These are phyloP conservation scores for Rhagoletis pomonella DNA, from an alignment of 1,140 invertebrate species.

Conservation along the genomic window DNA sequence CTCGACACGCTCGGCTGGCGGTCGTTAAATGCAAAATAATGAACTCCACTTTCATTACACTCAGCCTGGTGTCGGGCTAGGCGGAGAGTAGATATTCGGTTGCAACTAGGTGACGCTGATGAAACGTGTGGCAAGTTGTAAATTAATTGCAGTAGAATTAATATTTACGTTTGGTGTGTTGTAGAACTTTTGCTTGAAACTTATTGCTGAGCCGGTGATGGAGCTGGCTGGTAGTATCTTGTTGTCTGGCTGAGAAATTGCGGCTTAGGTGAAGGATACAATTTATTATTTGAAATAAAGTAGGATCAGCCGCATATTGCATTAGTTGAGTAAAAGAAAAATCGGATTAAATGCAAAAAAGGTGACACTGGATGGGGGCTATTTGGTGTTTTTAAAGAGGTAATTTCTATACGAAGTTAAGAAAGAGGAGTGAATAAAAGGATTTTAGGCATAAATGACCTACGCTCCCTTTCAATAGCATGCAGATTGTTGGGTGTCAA, in stretches of 20 bases:
- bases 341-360: conserved; percentile 40
- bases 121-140: conserved; percentile 51
- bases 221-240: neutral
- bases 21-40: conserved; percentile 43
- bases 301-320: conserved; percentile 27
- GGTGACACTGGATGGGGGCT: neutral
- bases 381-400: too few species aligned
- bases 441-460: too few species aligned
- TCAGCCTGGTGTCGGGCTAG: neutral
- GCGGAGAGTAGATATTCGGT: neutral
- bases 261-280: conserved; percentile 34
- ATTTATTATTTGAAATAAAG: conserved; percentile 50
- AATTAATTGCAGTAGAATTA: conserved; percentile 45
- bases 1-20: neutral
- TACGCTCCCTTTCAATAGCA: too few species aligned
- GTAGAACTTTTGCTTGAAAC: conserved; percentile 24
- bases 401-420: too few species aligned
- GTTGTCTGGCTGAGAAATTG: conserved; percentile 47
- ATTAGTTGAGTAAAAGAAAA: conserved; percentile 17
- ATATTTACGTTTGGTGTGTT: conserved; percentile 9
- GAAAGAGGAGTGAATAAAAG: too few species aligned
- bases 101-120: conserved; percentile 41
- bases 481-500: too few species aligned
- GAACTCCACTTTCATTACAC: conserved; percentile 30
- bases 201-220: conserved; percentile 3